These are phyloP conservation scores for Sardina pilchardus DNA, from an alignment of 2,113 vertebrate species.

Conservation along the genomic window DNA sequence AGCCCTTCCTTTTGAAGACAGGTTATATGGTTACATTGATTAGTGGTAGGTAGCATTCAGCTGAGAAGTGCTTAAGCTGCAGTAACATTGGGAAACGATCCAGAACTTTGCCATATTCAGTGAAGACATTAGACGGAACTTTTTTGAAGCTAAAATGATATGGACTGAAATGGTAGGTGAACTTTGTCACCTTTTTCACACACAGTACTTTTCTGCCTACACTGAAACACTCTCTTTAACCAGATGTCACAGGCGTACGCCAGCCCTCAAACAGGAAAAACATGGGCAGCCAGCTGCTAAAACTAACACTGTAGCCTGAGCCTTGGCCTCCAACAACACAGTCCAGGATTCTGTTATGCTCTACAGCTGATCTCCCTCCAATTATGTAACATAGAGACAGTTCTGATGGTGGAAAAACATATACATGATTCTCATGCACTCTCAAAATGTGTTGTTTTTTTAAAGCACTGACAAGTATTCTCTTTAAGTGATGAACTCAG, in stretches of 20 bases:
- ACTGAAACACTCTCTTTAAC: conserved; percentile 51
- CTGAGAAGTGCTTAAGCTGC: neutral
- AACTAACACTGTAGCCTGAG: conserved; percentile 56
- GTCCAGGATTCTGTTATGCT: conserved; percentile 51
- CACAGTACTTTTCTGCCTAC: conserved; percentile 48
- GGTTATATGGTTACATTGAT: neutral
- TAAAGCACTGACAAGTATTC: neutral
- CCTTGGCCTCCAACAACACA: conserved; percentile 47
- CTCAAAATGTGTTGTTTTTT: too few relatives aligned
- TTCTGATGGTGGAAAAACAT: neutral
- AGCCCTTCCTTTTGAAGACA: neutral
- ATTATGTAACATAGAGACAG: conserved; percentile 42
- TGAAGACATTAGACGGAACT: neutral
- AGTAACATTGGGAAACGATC: neutral
- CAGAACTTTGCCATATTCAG: neutral
- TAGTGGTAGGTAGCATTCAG: too few relatives aligned
- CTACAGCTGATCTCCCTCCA: conserved; percentile 54
- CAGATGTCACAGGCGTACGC: conserved; percentile 66
- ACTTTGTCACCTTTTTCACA: conserved; percentile 49
- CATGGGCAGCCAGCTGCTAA: conserved; percentile 57
- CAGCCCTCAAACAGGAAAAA: conserved; percentile 57
- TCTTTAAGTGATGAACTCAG: neutral
- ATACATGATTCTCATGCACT: neutral
- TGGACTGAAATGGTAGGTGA: neutral
- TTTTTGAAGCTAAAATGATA: neutral